Conservation (phyloP, 2,888 invertebrate species). For the Oligia strigilis region DNA sequence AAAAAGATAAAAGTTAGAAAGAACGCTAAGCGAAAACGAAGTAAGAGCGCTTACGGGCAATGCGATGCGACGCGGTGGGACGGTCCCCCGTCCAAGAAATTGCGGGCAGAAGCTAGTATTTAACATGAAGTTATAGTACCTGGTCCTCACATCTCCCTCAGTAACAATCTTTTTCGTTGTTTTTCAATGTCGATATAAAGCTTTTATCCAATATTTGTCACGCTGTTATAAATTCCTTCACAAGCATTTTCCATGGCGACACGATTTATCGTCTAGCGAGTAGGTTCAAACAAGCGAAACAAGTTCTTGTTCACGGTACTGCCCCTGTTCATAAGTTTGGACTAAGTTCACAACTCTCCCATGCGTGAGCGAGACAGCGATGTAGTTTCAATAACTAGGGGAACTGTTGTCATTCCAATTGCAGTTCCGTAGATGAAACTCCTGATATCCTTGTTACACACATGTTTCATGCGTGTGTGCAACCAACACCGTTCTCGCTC, state of each 20-base stretch:
- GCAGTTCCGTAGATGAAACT: conserved; percentile 24
- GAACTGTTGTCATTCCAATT: conserved; percentile 43
- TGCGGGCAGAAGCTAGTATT: neutral
- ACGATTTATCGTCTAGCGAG: conserved; percentile 2
- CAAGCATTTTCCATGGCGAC: conserved; percentile 1
- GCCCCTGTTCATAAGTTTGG: conserved; percentile 20
- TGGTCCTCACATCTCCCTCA: too few relatives aligned
- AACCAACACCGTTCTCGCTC: conserved; percentile 5
- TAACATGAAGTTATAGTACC: neutral
- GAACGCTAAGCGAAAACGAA: too few relatives aligned
- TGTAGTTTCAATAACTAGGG: conserved; percentile 14
- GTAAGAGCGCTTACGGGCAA: too few relatives aligned
- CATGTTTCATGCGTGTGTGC: conserved; percentile 4
- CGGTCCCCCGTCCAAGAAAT: too few relatives aligned
- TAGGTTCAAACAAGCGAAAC: conserved; percentile 7
- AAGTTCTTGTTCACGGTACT: conserved; percentile 14
- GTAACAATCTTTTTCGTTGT: neutral
- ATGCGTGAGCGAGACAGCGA: conserved; percentile 5
- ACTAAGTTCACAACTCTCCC: conserved; percentile 10
- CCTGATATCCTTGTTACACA: conserved; percentile 14
- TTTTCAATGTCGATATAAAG: neutral
- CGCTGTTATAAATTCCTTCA: neutral
- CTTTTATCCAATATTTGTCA: neutral
- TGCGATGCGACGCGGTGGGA: too few relatives aligned
- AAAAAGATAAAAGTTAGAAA: too few relatives aligned